A percentile compares a stretch with the other conserved stretches of the same genome.
These are phyloP conservation scores for Eupithecia pulchellata DNA, from an alignment of 2,888 invertebrate species.

Conservation along the genomic window DNA sequence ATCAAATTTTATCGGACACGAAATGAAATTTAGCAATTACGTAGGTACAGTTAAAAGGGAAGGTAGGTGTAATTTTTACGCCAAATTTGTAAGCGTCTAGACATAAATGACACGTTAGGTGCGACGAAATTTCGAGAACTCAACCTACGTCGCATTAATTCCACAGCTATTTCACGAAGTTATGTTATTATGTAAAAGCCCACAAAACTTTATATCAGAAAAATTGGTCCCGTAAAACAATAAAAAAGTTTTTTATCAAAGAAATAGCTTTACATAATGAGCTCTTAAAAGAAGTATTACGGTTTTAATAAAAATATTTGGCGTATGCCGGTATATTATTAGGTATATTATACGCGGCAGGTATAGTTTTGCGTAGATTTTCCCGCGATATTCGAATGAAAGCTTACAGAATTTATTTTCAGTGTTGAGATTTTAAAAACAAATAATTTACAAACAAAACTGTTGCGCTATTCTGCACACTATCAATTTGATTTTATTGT, in stretches of 20 bases:
- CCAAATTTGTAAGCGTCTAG: background rate
- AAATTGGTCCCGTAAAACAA: conserved; percentile 19
- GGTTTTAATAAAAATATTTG: conserved; percentile 34
- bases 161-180: background rate
- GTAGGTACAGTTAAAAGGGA: background rate
- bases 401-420: too few relatives aligned
- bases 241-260: conserved; percentile 29
- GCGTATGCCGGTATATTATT: conserved; percentile 3
- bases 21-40: conserved; percentile 22
- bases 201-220: conserved; percentile 1
- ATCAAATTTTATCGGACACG: conserved; percentile 7
- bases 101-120: background rate
- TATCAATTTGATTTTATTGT: too few relatives aligned
- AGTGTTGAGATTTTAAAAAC: too few relatives aligned
- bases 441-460: too few relatives aligned
- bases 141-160: background rate
- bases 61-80: conserved; percentile 1
- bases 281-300: conserved; percentile 19
- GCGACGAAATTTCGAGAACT: background rate
- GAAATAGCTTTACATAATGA: conserved; percentile 26
- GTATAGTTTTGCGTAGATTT: conserved; percentile 11
- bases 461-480: too few relatives aligned
- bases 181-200: background rate
- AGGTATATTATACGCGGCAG: conserved; percentile 53
- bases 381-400: background rate